phyloP scores from a whole-genome alignment of 2,797 vertebrate genomes.

The Holocentrus rufus region DNA sequence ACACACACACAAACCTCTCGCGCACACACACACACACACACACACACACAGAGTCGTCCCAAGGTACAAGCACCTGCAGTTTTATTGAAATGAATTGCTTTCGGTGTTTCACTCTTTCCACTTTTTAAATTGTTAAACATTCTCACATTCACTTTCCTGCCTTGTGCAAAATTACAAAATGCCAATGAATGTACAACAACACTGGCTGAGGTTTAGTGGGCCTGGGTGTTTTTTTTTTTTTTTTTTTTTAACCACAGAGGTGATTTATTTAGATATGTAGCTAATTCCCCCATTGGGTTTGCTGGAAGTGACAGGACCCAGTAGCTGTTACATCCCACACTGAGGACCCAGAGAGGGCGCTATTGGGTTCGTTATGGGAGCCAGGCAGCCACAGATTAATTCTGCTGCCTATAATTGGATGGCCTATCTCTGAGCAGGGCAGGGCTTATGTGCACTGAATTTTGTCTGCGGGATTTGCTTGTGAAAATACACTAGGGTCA shows the following conservation, averaged over 20 bases:
- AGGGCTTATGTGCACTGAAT: constrained; percentile 58
- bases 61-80: neutral
- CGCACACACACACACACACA: constrained; percentile 27
- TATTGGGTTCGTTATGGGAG: constrained; percentile 76
- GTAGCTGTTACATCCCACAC: constrained; percentile 42
- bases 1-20: constrained; percentile 11
- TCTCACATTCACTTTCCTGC: constrained; percentile 7
- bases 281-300: constrained; percentile 51
- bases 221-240: constrained; percentile 19
- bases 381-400: constrained; percentile 67
- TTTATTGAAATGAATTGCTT: constrained; percentile 44
- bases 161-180: constrained; percentile 27
- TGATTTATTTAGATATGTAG: constrained; percentile 56
- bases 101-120: neutral
- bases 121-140: neutral
- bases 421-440: constrained; percentile 66
- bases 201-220: constrained; percentile 13
- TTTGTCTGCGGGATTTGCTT: constrained; percentile 54
- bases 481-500: constrained; percentile 38
- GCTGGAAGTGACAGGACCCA: constrained; percentile 36
- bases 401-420: constrained; percentile 72
- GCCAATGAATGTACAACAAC: constrained; percentile 18
- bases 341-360: constrained; percentile 76
- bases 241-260: constrained; percentile 19
- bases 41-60: constrained; percentile 25